phyloP scores from a whole-genome alignment of 2,888 invertebrate genomes.

The Steromphala cineraria region DNA sequence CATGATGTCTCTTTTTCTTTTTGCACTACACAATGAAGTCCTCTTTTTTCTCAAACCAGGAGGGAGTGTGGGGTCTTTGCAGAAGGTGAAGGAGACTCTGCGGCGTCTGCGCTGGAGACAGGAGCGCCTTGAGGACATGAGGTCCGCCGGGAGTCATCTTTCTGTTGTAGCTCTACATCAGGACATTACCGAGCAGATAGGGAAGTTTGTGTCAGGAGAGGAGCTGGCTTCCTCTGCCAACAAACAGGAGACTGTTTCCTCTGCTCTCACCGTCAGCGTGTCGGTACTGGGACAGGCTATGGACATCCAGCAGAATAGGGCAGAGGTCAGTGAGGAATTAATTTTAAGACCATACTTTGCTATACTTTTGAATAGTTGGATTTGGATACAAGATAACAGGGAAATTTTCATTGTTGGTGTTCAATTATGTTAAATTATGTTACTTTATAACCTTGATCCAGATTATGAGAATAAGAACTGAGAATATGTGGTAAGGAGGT shows the following conservation, averaged over 20 bases:
- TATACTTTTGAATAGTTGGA: too few relatives aligned
- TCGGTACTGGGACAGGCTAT: slow-evolving; percentile 62
- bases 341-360: too few relatives aligned
- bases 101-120: slow-evolving; percentile 68
- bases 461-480: too few relatives aligned
- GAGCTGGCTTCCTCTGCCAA: slow-evolving; percentile 6
- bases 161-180: slow-evolving; percentile 26
- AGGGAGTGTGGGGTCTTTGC: slow-evolving; percentile 60
- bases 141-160: not conserved
- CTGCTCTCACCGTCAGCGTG: slow-evolving; percentile 17
- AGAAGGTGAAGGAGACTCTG: slow-evolving; percentile 69
- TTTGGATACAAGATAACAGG: too few relatives aligned
- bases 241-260: not conserved
- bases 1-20: not conserved
- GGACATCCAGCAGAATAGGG: slow-evolving; percentile 69
- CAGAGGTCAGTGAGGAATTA: slow-evolving; percentile 59
- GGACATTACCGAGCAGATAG: slow-evolving; percentile 47
- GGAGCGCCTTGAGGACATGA: slow-evolving; percentile 56
- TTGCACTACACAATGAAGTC: too few relatives aligned
- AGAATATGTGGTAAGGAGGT: too few relatives aligned
- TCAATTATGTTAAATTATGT: too few relatives aligned
- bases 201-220: slow-evolving; percentile 64
- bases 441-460: too few relatives aligned
- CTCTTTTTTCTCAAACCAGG: slow-evolving; percentile 26
- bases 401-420: too few relatives aligned